phyloP scores from a whole-genome alignment of 2,113 vertebrate genomes.

The Tiliqua scincoides region DNA sequence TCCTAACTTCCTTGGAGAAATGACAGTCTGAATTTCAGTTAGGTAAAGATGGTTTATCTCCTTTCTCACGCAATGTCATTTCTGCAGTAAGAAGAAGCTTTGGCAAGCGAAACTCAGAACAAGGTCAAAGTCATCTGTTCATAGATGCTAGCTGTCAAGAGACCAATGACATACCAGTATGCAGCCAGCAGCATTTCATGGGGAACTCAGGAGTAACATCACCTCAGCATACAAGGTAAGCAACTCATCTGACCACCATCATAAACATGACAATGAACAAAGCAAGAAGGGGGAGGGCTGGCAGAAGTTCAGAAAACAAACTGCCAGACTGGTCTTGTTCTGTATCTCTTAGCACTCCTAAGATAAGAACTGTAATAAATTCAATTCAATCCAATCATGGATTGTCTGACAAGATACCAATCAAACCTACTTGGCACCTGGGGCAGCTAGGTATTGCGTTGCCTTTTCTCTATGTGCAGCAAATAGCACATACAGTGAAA shows the following conservation, averaged over 20 bases:
- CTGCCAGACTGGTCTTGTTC: conserved; percentile 21
- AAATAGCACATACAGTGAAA: too few relatives aligned
- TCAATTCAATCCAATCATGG: not conserved
- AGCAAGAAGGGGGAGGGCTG: not conserved
- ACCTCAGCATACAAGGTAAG: conserved; percentile 38
- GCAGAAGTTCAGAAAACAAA: conserved; percentile 41
- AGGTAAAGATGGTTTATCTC: conserved; percentile 59
- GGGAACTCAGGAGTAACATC: not conserved
- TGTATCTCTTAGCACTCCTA: not conserved
- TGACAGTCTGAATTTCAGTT: conserved; percentile 45
- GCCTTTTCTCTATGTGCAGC: too few relatives aligned
- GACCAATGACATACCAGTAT: conserved; percentile 35
- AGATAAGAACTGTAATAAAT: not conserved
- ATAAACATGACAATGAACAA: not conserved
- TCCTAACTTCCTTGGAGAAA: conserved; percentile 35
- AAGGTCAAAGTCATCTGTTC: conserved; percentile 62
- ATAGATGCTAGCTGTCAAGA: conserved; percentile 56
- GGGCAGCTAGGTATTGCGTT: too few relatives aligned
- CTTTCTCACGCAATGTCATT: conserved; percentile 44
- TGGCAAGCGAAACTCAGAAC: conserved; percentile 50
- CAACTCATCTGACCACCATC: conserved; percentile 30
- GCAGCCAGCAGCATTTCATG: conserved; percentile 30
- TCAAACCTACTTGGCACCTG: too few relatives aligned
- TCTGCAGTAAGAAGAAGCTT: conserved; percentile 54
- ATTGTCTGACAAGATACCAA: not conserved